phyloP scores from a whole-genome alignment of 2,797 vertebrate species.

The Oceanodroma leucorhoa region DNA sequence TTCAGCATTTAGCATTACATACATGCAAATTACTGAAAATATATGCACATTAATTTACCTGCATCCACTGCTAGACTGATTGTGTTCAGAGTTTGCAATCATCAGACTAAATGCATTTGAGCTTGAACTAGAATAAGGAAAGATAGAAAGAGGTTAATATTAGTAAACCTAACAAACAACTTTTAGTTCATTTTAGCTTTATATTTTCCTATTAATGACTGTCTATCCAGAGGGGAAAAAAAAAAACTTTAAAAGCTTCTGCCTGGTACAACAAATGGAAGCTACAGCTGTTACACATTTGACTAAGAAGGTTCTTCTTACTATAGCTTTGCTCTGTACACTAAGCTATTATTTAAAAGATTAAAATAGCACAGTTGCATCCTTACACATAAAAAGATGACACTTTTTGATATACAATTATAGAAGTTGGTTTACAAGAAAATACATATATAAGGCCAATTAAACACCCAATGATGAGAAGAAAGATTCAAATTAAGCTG shows the following conservation, averaged over 20 bases:
- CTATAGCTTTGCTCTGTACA: neutral
- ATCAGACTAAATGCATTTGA: constrained; percentile 87
- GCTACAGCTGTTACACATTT: neutral
- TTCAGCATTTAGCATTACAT: neutral
- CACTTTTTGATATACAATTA: neutral
- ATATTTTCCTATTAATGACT: neutral
- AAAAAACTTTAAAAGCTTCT: neutral
- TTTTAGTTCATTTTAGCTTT: neutral
- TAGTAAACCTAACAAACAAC: neutral
- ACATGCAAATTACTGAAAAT: neutral
- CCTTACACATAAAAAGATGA: neutral
- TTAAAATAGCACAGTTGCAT: neutral
- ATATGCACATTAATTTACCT: constrained; percentile 74
- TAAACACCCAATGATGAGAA: neutral
- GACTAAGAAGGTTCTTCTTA: neutral
- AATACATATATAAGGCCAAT: neutral
- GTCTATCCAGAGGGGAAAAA: neutral
- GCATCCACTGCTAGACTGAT: constrained; percentile 89
- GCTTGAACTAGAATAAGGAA: constrained; percentile 75
- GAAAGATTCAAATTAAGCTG: neutral
- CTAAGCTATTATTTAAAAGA: neutral
- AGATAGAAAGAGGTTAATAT: neutral
- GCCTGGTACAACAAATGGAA: neutral
- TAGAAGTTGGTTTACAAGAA: neutral
- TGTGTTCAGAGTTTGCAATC: constrained; percentile 85